phyloP scores from a whole-genome alignment of 2,797 vertebrate genomes.

The Schizothorax lantsangensis region DNA sequence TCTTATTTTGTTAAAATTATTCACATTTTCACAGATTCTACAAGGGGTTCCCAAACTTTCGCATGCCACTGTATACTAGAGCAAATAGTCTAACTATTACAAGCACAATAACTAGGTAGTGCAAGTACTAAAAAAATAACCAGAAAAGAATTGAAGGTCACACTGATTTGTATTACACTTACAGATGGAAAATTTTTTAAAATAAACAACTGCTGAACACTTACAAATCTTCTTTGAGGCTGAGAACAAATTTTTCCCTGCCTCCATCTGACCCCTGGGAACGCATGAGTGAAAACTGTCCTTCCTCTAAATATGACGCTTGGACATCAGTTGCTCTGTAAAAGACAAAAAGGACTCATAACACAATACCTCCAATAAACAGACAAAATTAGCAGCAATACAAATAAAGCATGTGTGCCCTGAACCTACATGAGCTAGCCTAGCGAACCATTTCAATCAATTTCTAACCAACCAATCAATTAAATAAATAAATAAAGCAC shows the following conservation, averaged over 20 bases:
- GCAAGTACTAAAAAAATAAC: neutral
- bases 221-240: conserved; percentile 87
- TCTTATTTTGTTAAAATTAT: no score
- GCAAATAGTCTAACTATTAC: neutral
- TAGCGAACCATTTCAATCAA: neutral
- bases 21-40: no score
- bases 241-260: conserved; percentile 80
- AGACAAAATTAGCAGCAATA: neutral
- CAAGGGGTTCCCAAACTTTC: no score
- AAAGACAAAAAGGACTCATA: conserved; percentile 2
- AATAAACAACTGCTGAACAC: conserved; percentile 62
- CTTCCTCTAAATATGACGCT: conserved; percentile 84
- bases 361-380: neutral
- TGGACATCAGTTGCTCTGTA: conserved; percentile 80
- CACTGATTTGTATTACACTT: neutral
- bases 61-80: no score
- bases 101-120: neutral
- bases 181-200: neutral
- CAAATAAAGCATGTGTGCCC: no score
- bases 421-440: neutral
- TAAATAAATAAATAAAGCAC: neutral
- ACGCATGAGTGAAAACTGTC: conserved; percentile 63
- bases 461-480: neutral
- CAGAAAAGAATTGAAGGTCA: neutral
- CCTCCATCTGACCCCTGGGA: conserved; percentile 68